Evolutionary conservation across 1,140 invertebrate species (phyloP).

Genomic region (Druon quercuslanigerum): DNA sequence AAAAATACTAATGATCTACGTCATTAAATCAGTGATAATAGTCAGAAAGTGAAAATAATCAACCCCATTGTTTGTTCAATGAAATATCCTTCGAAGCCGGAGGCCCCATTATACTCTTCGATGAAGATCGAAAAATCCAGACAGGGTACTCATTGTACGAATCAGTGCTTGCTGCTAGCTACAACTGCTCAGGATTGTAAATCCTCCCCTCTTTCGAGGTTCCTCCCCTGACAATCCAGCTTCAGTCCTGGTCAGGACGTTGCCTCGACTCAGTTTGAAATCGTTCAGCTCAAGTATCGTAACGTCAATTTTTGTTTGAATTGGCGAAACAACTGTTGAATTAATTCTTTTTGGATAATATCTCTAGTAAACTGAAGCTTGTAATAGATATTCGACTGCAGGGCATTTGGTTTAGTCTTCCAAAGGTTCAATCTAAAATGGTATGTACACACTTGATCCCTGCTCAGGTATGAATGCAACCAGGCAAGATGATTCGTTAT

Average conservation of each 20-base stretch:
- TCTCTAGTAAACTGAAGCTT: background rate
- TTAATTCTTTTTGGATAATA: slow-evolving; percentile 27
- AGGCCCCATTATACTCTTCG: slow-evolving; percentile 50
- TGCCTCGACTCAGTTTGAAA: slow-evolving; percentile 68
- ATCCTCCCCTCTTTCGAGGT: slow-evolving; percentile 58
- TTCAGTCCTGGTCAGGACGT: slow-evolving; percentile 71
- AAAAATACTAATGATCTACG: too few species aligned
- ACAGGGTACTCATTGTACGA: slow-evolving; percentile 7
- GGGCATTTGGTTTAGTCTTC: slow-evolving; percentile 1
- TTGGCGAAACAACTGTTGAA: slow-evolving; percentile 27
- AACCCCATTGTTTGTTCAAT: slow-evolving; percentile 25
- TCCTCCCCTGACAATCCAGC: slow-evolving; percentile 61
- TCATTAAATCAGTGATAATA: background rate
- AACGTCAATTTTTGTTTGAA: slow-evolving; percentile 47
- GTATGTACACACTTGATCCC: slow-evolving; percentile 64
- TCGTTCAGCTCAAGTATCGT: slow-evolving; percentile 63
- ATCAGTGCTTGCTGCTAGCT: slow-evolving; percentile 48
- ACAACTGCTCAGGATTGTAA: slow-evolving; percentile 49
- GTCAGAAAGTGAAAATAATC: background rate
- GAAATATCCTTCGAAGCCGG: slow-evolving; percentile 42
- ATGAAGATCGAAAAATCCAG: slow-evolving; percentile 33
- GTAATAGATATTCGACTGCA: slow-evolving; percentile 12
- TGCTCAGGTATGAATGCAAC: slow-evolving; percentile 67
- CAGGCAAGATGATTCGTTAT: slow-evolving; percentile 69
- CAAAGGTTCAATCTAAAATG: slow-evolving; percentile 58